phyloP scores from a whole-genome alignment of 2,888 invertebrate species.

The Synanthedon vespiformis region DNA sequence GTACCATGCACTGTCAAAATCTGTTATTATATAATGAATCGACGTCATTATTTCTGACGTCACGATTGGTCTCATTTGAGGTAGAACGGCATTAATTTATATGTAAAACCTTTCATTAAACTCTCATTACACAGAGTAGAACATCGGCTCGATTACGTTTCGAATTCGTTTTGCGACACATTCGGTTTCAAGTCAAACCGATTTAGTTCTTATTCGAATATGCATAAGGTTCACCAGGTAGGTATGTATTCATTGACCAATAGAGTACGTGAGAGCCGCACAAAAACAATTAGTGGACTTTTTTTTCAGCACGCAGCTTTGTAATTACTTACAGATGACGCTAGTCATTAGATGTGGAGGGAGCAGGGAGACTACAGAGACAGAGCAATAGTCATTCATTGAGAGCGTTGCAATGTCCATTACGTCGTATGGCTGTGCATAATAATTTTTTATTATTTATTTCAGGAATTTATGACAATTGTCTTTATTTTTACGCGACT shows the following conservation, averaged over 20 bases:
- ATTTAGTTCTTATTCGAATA: too few species aligned
- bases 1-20: too few species aligned
- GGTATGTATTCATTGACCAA: conserved; percentile 2
- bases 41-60: too few species aligned
- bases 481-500: too few species aligned
- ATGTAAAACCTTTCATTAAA: conserved; percentile 16
- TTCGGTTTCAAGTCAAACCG: too few species aligned
- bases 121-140: conserved; percentile 10
- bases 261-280: conserved; percentile 21
- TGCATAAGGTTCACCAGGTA: too few species aligned
- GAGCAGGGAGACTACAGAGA: not conserved
- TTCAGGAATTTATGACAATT: too few species aligned
- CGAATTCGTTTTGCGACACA: not conserved
- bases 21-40: too few species aligned
- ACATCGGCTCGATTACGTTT: conserved; percentile 6
- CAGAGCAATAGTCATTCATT: not conserved
- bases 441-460: too few species aligned
- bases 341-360: conserved; percentile 33
- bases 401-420: not conserved
- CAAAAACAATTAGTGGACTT: conserved; percentile 50
- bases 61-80: not conserved
- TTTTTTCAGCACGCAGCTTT: conserved; percentile 36
- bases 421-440: too few species aligned
- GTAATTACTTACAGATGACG: conserved; percentile 60
- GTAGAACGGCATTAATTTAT: not conserved